Base-by-base conservation (phyloP, 2,113 vertebrate genomes). In the Brachyhypopomus occidentalis region DNA sequence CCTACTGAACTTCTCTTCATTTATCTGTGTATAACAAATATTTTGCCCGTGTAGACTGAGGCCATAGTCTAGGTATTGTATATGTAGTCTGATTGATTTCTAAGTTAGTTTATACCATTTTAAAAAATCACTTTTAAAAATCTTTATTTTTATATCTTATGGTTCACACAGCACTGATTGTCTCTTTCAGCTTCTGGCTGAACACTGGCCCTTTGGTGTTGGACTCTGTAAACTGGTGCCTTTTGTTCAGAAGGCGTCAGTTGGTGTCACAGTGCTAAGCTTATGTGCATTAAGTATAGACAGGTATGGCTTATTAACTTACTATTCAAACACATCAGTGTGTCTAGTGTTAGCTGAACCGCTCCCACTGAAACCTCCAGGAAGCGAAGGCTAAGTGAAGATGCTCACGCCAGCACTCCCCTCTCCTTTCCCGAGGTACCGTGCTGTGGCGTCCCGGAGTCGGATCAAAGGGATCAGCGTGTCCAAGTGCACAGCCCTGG, bases 201-300 rank as follows among this genome's bases (percentile, higher is more conserved):
- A 95, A 83, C 95, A 96, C 86, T 99, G 98, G 98, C 97, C 97
- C 0, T 99, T 99, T 5, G 98, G 98, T 63, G 94, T 93, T 0
- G 94, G 94, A 88, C 90, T 99, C 89, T 99, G 98, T 87, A 99
- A 99, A 90, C 80, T 98, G 81, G 94, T 99, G 63, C 98, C 97
- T n/a, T 99, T 99, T 89, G 93, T 99, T 85, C 98, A 99, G 85
- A 99, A 99, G 79, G 93, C 96, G 0, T 98, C 97, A 0, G 96
- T 99, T 87, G 98, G 98, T 41, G 99, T 99, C 89, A 99, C 97
- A 14, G 97, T 98, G 87, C 85, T 99, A 83, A 99, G 98, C 87
- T 93, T 99, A 48, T 99, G 98, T 66, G 97, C 97, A 69, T 91
- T 99, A 84, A 99, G 97, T 83, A 98, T 99, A 77, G 98, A 99